Evolutionary conservation across 2,888 invertebrate species (phyloP), one percentile per base, ranked within the genome.

Genomic region (Hypomecis punctinalis): DNA sequence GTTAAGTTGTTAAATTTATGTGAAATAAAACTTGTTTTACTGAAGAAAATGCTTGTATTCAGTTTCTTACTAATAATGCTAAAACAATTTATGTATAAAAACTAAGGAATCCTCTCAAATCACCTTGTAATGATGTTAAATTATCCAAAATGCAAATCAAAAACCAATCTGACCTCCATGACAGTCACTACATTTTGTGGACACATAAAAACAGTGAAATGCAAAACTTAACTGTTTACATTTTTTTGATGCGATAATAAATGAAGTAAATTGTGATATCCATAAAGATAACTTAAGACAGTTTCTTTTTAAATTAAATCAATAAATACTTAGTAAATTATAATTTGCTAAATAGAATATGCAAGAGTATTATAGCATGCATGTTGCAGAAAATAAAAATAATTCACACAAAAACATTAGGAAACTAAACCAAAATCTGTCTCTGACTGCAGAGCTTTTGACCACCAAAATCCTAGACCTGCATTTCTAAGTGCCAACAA

Each of bases 31-130:
- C 70, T 49, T 53, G 11, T 66, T 79, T 75, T 61, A 61, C 81
- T 85, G 82, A 85, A 84, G 85, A 86, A 81, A 84, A 81, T 83
- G 83, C 82, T 84, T 89, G 81, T 90, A 88, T 87, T 89, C 83
- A 76, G 76, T 83, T 86, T 86, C 84, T 88, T 87, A 86, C 79
- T 84, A 84, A 84, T 87, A 81, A 84, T 85, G 79, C 85, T 86
- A 83, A 86, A 89, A 86, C 82, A 88, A 88, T 83, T 83, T 63
- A 51, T 51, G 46, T 69, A 70, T 69, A 70, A 64, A 69, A 71
- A 71, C 69, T 68, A 66, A 69, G 69, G 59, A 53, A 49, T 46
- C 49, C 77, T 62, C 80, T 85, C 83, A 86, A 85, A 87, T 79
- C 74, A 85, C 82, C 78, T 77, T 79, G 81, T 86, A 83, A 82